phyloP scores from a whole-genome alignment of 2,113 vertebrate species.

The Rhombomys opimus region DNA sequence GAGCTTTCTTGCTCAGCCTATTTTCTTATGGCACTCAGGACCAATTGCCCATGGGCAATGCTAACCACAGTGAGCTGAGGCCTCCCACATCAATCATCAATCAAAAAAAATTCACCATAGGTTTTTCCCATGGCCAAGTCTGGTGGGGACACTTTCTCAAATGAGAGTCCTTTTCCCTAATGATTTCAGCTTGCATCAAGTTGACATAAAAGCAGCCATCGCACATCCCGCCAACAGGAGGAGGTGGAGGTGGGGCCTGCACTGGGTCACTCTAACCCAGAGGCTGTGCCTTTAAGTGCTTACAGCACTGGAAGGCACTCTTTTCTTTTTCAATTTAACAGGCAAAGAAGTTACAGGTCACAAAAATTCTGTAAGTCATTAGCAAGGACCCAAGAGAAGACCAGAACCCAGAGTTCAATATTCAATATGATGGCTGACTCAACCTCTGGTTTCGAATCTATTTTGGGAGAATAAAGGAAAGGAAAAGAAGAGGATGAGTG shows the following conservation, averaged over 20 bases:
- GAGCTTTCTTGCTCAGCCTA: not conserved
- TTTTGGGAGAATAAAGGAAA: not conserved
- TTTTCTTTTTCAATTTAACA: not conserved
- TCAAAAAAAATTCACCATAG: not conserved
- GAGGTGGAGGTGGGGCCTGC: not conserved
- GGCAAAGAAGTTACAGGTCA: not conserved
- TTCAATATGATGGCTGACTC: not conserved
- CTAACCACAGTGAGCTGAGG: not conserved
- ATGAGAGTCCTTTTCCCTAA: not conserved
- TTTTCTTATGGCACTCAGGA: not conserved
- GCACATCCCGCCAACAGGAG: not conserved
- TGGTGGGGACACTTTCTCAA: not conserved
- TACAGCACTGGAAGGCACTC: not conserved
- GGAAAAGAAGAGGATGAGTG: not conserved
- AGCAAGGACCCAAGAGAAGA: not conserved
- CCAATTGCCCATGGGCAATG: too few species aligned
- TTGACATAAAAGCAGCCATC: not conserved
- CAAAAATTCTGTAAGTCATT: not conserved
- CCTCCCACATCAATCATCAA: not conserved
- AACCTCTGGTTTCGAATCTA: constrained; percentile 26
- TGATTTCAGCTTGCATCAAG: not conserved
- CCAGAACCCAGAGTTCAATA: not conserved
- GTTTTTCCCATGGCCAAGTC: not conserved
- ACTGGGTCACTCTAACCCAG: not conserved
- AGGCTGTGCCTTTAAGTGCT: not conserved